Conservation (phyloP, 2,113 vertebrate species). For the Ovis canadensis region DNA sequence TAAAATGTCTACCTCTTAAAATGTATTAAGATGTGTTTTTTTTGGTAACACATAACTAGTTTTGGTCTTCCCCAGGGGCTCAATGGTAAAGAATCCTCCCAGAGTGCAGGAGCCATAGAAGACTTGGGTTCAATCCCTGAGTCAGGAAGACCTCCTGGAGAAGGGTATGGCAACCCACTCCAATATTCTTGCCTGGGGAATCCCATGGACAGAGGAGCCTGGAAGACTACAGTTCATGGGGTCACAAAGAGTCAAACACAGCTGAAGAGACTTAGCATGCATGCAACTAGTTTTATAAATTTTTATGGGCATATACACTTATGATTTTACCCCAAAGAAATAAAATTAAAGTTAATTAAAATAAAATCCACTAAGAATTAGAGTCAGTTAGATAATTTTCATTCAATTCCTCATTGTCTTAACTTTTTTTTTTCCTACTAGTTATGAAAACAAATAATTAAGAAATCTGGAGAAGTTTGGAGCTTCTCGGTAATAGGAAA, state of each 20-base stretch:
- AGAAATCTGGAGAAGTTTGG: neutral
- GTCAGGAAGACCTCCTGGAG: neutral
- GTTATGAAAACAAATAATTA: neutral
- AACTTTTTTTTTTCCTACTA: neutral
- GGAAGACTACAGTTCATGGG: neutral
- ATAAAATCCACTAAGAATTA: neutral
- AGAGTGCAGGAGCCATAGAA: neutral
- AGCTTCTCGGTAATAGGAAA: neutral
- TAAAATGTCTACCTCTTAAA: slow-evolving; percentile 8
- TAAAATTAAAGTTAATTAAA: neutral
- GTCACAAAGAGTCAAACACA: neutral
- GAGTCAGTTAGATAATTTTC: neutral
- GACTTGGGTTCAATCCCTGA: neutral
- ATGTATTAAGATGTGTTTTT: neutral
- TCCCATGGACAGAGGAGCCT: neutral
- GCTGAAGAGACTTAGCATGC: neutral
- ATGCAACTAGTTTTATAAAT: neutral
- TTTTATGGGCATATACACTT: neutral
- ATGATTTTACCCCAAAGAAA: neutral
- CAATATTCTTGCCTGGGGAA: neutral
- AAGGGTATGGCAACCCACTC: neutral
- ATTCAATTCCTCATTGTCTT: neutral
- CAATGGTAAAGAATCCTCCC: neutral
- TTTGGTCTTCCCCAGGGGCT: neutral
- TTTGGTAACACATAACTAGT: neutral